These are phyloP conservation scores for Trachymyrmex septentrionalis DNA, from an alignment of 1,140 invertebrate genomes.

Conservation along the genomic window DNA sequence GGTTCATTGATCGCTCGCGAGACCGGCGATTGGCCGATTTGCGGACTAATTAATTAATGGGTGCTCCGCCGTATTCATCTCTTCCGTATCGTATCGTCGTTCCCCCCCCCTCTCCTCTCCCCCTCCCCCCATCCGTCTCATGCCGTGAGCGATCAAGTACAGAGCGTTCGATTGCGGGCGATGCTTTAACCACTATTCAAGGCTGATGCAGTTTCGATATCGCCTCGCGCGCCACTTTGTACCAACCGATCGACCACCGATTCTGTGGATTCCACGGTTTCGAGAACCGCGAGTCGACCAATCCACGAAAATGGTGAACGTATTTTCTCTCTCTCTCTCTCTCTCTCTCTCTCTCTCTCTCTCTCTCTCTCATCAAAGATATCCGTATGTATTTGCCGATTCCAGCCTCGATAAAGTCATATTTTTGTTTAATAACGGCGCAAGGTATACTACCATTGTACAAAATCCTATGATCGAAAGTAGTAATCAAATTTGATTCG, in stretches of 20 bases:
- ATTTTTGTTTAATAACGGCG: constrained; percentile 37
- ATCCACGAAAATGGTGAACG: constrained; percentile 33
- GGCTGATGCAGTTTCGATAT: constrained; percentile 59
- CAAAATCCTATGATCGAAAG: constrained; percentile 36
- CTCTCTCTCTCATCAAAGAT: constrained; percentile 23
- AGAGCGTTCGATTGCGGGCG: constrained; percentile 46
- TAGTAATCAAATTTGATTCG: constrained; percentile 35
- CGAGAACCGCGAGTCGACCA: constrained; percentile 8
- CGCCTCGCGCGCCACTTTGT: constrained; percentile 59
- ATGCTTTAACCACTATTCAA: constrained; percentile 67
- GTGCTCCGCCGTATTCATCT: constrained; percentile 64
- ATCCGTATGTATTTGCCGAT: constrained; percentile 24
- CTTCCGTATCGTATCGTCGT: constrained; percentile 47
- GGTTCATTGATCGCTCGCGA: constrained; percentile 75
- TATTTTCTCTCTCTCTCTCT: constrained; percentile 4
- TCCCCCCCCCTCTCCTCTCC: background rate
- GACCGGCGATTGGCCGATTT: constrained; percentile 78
- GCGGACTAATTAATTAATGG: constrained; percentile 81
- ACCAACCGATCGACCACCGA: constrained; percentile 16
- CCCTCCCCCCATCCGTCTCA: background rate
- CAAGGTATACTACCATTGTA: constrained; percentile 1
- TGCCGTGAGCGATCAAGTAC: constrained; percentile 57
- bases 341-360: background rate
- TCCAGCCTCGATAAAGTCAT: background rate
- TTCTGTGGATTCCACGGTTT: constrained; percentile 47